Base-by-base conservation (phyloP, 1,140 invertebrate genomes). In the Luehdorfia chinensis region DNA sequence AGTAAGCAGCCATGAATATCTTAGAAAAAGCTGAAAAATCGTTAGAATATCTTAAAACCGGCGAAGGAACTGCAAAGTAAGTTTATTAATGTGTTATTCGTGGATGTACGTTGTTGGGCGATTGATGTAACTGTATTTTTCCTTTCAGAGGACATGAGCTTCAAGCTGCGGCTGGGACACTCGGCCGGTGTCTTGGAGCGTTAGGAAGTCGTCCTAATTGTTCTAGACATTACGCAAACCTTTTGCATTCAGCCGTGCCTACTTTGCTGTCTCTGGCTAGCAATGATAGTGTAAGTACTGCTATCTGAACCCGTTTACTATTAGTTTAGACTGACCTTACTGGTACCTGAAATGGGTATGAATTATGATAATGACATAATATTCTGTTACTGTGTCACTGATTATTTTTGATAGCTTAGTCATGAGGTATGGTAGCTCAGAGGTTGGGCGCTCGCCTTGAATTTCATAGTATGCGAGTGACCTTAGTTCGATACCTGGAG, bases 21-120 rank as follows among this genome's bases (percentile, higher is more conserved):
- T 57, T 87, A 43, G 84, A 87, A 37, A 87, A 85, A 53, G 81
- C 84, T n/a, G 81, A 87, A 45, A 87, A 87, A 47, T 74, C 80
- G 1, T 64, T 87, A n/a, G 83, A 87, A 57, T 85, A 71, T 57
- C 60, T 87, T 14, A 87, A 81, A 73, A 68, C 66, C 32, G 61
- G 60, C 36, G 76, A 87, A 52, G 69, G 70, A 52, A 62, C 66
- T 31, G 57, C 63, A 14, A 87, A 87, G 86, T 87, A 59, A 68
- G 74, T 76, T 50, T 46, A 50, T 37, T 58, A 48, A 34, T 27
- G 30, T 31, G n/a, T 14, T 12, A 14, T 36, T 30, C n/a, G 25
- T 31, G 49, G 9, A 39, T 51, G n/a, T 53, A 41, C 11, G 2
- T 15, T 27, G 5, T 12, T 14, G 7, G 2, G 11, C n/a, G n/a